These are phyloP conservation scores for Acanthosepion esculentum DNA, from an alignment of 2,888 invertebrate genomes.

Conservation along the genomic window DNA sequence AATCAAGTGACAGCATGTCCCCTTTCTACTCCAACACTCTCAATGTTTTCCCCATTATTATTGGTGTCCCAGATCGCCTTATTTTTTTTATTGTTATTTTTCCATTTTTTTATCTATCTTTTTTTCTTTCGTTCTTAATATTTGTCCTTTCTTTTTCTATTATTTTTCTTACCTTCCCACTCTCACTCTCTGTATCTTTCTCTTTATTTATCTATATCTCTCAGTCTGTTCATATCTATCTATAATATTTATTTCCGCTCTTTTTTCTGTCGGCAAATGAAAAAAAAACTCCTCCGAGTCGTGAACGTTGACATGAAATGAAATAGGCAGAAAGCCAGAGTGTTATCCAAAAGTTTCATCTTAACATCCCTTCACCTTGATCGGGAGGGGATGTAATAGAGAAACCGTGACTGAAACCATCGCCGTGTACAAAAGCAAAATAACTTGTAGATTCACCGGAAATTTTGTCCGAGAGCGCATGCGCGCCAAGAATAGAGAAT, in stretches of 20 bases:
- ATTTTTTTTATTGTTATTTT: too few species aligned
- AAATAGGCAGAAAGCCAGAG: slow-evolving; percentile 6
- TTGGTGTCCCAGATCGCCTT: too few species aligned
- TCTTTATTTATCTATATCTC: not conserved
- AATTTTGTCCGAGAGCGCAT: not conserved
- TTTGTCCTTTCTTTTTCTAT: not conserved
- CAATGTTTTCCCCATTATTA: too few species aligned
- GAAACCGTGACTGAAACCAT: not conserved
- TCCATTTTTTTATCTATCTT: too few species aligned
- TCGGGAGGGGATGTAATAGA: not conserved
- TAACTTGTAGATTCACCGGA: slow-evolving; percentile 20
- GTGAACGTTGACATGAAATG: slow-evolving; percentile 33
- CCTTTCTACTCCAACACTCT: too few species aligned
- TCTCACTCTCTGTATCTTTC: not conserved
- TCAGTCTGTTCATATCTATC: not conserved
- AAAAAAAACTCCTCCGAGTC: not conserved
- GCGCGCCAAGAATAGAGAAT: slow-evolving; percentile 3
- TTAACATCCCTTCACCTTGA: not conserved
- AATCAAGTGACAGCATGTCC: too few species aligned
- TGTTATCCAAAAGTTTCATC: slow-evolving; percentile 20
- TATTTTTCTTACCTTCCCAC: not conserved
- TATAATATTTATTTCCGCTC: not conserved
- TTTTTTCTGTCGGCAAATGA: not conserved
- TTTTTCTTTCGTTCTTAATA: not conserved
- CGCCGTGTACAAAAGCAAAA: not conserved